Percentiles rank a stretch among this genome's conserved stretches.
Conservation (phyloP, 2,113 vertebrate genomes). For the Leptosomus discolor region DNA sequence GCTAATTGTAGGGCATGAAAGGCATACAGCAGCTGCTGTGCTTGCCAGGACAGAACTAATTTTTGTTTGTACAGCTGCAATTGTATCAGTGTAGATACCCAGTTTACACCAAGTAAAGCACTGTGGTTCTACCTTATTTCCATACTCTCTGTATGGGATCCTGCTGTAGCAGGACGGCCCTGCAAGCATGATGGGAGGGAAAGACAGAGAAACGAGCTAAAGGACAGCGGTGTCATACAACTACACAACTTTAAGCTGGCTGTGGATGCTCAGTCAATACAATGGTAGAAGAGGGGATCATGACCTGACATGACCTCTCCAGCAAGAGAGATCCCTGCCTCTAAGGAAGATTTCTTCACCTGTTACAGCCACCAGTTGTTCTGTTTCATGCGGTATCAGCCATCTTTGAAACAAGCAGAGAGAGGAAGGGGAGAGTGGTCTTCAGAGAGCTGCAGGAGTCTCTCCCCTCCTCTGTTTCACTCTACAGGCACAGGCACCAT, state of each 20-base stretch:
- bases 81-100: constrained; percentile 8
- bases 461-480: not conserved
- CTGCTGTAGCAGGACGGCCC: not conserved
- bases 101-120: constrained; percentile 35
- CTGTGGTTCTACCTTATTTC: not conserved
- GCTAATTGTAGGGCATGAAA: not conserved
- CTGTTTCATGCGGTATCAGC: not conserved
- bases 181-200: not conserved
- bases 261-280: not conserved
- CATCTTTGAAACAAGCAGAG: not conserved
- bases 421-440: not conserved
- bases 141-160: not conserved
- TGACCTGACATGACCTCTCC: not conserved
- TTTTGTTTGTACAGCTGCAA: constrained; percentile 17
- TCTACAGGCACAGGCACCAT: fast-evolving
- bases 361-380: not conserved
- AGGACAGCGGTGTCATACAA: not conserved
- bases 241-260: not conserved
- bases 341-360: not conserved
- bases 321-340: not conserved
- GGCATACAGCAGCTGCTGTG: not conserved
- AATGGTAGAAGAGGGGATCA: not conserved
- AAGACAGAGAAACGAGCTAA: not conserved
- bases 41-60: constrained; percentile 18
- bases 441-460: not conserved